A percentile compares a stretch with the other conserved stretches of the same genome.
These are phyloP conservation scores for Hofmannophila pseudospretella DNA, from an alignment of 2,888 invertebrate genomes.

Conservation along the genomic window DNA sequence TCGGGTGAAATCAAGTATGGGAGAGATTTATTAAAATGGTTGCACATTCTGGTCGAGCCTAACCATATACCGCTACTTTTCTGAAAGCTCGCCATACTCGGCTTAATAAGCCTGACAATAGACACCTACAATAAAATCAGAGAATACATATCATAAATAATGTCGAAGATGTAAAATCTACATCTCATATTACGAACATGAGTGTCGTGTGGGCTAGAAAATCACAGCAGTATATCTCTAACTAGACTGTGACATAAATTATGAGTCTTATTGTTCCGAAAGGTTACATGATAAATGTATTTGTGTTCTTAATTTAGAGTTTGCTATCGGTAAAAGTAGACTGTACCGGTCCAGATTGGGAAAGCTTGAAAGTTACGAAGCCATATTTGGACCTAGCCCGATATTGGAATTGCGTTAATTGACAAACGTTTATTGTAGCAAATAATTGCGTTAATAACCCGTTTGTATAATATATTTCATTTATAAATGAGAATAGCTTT, in stretches of 20 bases:
- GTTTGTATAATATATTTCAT: constrained; percentile 9
- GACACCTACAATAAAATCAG: constrained; percentile 6
- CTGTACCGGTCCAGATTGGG: constrained; percentile 27
- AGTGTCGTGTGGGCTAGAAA: constrained; percentile 56
- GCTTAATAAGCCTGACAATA: constrained; percentile 1
- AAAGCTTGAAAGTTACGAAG: constrained; percentile 33
- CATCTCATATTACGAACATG: constrained; percentile 51
- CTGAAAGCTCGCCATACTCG: no score
- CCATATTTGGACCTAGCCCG: constrained; percentile 28
- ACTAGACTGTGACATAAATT: constrained; percentile 39
- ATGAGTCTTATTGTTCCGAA: constrained; percentile 54
- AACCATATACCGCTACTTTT: no score
- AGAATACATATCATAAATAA: constrained; percentile 28
- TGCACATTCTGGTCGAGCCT: no score
- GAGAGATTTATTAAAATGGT: no score
- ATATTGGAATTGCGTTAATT: constrained; percentile 35
- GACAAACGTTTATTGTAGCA: constrained; percentile 27
- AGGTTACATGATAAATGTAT: constrained; percentile 56
- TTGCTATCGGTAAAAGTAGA: constrained; percentile 39
- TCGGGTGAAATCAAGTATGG: no score
- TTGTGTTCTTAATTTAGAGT: constrained; percentile 43
- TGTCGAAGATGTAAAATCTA: constrained; percentile 54
- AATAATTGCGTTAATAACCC: constrained; percentile 9
- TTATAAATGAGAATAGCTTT: neutral
- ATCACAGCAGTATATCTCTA: constrained; percentile 24